Percentiles rank a stretch among this genome's conserved stretches.
phyloP scores from a whole-genome alignment of 2,113 vertebrate genomes.

The Synchiropus splendidus region DNA sequence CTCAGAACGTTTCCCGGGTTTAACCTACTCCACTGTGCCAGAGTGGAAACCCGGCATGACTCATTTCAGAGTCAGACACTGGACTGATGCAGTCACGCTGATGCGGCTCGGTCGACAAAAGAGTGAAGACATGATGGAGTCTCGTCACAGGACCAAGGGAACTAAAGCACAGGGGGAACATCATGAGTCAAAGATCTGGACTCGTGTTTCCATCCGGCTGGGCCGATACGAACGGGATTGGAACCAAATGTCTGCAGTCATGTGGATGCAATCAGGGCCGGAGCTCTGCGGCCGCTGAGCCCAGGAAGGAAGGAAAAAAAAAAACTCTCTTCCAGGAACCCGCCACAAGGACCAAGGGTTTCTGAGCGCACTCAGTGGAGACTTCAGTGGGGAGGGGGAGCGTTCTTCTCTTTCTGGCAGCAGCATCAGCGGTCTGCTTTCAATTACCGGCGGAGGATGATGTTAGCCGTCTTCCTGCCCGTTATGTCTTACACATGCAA shows the following conservation, averaged over 20 bases:
- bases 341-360: constrained; percentile 46
- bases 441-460: constrained; percentile 66
- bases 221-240: constrained; percentile 61
- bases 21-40: too few species aligned
- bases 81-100: too few species aligned
- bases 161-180: too few species aligned
- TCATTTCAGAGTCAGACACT: too few species aligned
- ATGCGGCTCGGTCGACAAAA: too few species aligned
- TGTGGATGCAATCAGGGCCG: constrained; percentile 66
- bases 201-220: too few species aligned
- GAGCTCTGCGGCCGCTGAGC: constrained; percentile 53
- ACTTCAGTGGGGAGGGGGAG: constrained; percentile 11
- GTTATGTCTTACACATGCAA: constrained; percentile 65
- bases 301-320: constrained; percentile 26
- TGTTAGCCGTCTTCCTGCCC: constrained; percentile 67
- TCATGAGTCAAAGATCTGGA: too few species aligned
- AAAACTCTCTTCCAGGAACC: constrained; percentile 52
- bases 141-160: too few species aligned
- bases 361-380: constrained; percentile 38
- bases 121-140: too few species aligned
- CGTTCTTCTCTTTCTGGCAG: constrained; percentile 40
- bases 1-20: too few species aligned
- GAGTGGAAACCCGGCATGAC: too few species aligned
- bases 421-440: constrained; percentile 59
- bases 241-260: constrained; percentile 69